A percentile compares a stretch with the other conserved stretches of the same genome.
phyloP scores from a whole-genome alignment of 2,797 vertebrate species.

The Simalia tracyae region DNA sequence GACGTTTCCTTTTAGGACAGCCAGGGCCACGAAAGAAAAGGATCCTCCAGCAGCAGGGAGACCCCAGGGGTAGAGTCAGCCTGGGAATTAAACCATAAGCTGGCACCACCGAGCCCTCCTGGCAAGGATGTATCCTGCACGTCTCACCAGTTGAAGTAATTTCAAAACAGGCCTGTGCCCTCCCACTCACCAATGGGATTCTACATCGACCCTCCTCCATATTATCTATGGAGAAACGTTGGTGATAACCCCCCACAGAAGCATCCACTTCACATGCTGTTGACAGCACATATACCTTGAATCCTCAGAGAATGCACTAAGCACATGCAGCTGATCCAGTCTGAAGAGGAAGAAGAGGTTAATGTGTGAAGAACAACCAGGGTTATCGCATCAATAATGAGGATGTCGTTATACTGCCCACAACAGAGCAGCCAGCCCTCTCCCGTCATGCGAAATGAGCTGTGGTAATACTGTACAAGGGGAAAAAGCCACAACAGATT shows the following conservation, averaged over 20 bases:
- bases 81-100: too few relatives aligned
- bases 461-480: conserved; percentile 77
- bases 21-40: neutral
- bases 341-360: conserved; percentile 68
- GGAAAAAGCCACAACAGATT: conserved; percentile 41
- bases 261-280: neutral
- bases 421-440: conserved; percentile 82
- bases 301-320: conserved; percentile 76
- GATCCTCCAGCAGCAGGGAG: neutral
- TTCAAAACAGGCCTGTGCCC: neutral
- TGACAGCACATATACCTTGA: conserved; percentile 70
- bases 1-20: neutral
- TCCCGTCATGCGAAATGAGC: conserved; percentile 78
- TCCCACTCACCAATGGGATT: neutral
- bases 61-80: neutral
- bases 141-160: neutral
- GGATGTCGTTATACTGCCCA: conserved; percentile 77
- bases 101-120: neutral
- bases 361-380: conserved; percentile 72
- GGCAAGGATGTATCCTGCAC: neutral
- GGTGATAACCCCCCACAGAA: neutral
- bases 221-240: too few relatives aligned
- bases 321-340: conserved; percentile 80
- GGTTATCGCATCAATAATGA: conserved; percentile 77
- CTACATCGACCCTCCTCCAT: neutral